Conservation (phyloP, 2,113 vertebrate genomes). For the Oophaga pumilio region DNA sequence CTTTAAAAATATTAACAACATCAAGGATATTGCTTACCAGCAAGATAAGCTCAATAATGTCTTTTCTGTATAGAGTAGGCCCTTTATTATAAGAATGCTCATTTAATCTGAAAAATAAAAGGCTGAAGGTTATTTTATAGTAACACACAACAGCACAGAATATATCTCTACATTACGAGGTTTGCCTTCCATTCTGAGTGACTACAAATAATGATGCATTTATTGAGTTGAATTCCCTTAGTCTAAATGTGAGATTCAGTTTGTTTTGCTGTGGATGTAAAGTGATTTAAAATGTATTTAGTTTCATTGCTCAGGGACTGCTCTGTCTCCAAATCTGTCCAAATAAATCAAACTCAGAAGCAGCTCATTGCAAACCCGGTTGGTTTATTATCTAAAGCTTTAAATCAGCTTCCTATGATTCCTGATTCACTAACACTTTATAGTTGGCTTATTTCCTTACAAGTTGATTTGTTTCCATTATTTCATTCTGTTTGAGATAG, state of each 20-base stretch:
- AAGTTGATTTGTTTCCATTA: not conserved
- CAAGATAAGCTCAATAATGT: not conserved
- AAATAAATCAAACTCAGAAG: constrained; percentile 45
- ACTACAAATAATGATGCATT: constrained; percentile 20
- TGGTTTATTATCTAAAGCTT: constrained; percentile 37
- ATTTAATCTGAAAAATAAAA: constrained; percentile 3
- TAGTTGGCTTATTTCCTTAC: not conserved
- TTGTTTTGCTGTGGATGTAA: constrained; percentile 41
- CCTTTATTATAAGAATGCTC: not conserved
- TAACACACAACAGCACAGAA: not conserved
- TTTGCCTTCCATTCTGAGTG: not conserved
- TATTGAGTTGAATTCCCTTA: constrained; percentile 43
- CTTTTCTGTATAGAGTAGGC: not conserved
- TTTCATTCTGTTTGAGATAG: not conserved
- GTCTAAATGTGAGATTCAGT: constrained; percentile 37
- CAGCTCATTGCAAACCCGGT: constrained; percentile 23
- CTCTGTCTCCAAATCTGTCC: constrained; percentile 28
- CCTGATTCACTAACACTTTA: not conserved
- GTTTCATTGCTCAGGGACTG: constrained; percentile 45
- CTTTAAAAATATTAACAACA: not conserved
- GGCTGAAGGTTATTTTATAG: not conserved
- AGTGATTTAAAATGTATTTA: constrained; percentile 54
- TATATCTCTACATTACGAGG: not conserved
- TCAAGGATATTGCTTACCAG: not conserved
- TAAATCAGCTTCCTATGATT: constrained; percentile 11